Conservation (phyloP, 2,797 vertebrate genomes). For the Gadopsis bispinosus region DNA sequence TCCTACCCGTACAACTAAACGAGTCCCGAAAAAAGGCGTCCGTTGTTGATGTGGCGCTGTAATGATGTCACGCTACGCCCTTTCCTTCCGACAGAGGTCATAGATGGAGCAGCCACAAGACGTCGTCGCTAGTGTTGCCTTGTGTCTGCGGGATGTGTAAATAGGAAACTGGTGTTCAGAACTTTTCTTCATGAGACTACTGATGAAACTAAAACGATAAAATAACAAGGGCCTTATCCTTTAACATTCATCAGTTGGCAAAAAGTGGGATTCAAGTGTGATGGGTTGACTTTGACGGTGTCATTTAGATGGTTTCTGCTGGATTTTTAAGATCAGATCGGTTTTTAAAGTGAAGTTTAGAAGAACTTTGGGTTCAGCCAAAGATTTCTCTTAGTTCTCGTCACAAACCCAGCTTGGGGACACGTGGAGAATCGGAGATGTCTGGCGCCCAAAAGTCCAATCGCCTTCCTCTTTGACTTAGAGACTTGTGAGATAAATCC, state of each 20-base stretch:
- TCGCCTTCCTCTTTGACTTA: background rate
- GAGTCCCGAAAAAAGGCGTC: too few species aligned
- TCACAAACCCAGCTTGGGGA: background rate
- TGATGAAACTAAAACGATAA: too few species aligned
- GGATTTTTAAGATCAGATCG: background rate
- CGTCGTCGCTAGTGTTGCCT: too few species aligned
- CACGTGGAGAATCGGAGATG: background rate
- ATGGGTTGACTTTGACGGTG: background rate
- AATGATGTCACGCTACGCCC: too few species aligned
- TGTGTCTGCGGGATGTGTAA: too few species aligned
- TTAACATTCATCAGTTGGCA: background rate
- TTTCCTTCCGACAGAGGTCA: too few species aligned
- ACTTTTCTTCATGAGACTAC: too few species aligned
- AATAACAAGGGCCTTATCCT: too few species aligned
- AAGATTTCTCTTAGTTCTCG: background rate
- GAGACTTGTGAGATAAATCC: background rate
- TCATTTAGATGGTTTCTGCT: background rate
- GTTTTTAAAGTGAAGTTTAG: background rate
- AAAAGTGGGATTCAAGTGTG: background rate
- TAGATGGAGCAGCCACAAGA: too few species aligned
- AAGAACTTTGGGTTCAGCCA: background rate
- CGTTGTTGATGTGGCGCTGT: too few species aligned
- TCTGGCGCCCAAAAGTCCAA: background rate
- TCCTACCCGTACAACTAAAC: too few species aligned
- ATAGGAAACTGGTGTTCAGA: too few species aligned